A percentile compares a stretch with the other conserved stretches of the same genome.
These are phyloP conservation scores for Oceanites oceanicus DNA, from an alignment of 2,113 vertebrate genomes.

Conservation along the genomic window DNA sequence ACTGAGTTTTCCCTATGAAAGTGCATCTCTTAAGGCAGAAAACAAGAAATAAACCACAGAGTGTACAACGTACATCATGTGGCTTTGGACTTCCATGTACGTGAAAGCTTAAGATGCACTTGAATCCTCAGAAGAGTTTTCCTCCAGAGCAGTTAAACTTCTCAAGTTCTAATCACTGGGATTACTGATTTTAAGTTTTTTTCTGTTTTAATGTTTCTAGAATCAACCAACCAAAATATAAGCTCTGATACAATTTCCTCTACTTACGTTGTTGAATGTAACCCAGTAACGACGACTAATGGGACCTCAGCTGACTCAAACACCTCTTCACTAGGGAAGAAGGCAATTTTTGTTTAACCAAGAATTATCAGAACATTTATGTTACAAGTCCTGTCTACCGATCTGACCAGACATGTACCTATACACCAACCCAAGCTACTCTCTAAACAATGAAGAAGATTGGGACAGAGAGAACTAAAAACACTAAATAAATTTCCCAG, in stretches of 20 bases:
- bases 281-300: accelerated
- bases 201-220: neutral
- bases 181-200: neutral
- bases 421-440: neutral
- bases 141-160: neutral
- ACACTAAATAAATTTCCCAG: neutral
- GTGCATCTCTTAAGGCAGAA: neutral
- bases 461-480: neutral
- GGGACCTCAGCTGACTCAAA: neutral
- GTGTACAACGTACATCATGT: neutral
- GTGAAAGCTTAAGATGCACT: neutral
- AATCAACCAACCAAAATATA: neutral
- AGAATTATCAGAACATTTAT: neutral
- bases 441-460: neutral
- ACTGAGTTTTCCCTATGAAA: neutral
- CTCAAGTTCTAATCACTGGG: neutral
- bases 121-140: neutral
- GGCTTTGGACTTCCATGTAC: neutral
- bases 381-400: neutral
- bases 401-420: neutral
- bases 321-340: neutral
- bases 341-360: neutral
- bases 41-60: neutral
- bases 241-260: neutral
- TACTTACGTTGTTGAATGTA: neutral